Evolutionary conservation across 2,888 invertebrate genomes (phyloP).

Genomic region (Hololepta plana): DNA sequence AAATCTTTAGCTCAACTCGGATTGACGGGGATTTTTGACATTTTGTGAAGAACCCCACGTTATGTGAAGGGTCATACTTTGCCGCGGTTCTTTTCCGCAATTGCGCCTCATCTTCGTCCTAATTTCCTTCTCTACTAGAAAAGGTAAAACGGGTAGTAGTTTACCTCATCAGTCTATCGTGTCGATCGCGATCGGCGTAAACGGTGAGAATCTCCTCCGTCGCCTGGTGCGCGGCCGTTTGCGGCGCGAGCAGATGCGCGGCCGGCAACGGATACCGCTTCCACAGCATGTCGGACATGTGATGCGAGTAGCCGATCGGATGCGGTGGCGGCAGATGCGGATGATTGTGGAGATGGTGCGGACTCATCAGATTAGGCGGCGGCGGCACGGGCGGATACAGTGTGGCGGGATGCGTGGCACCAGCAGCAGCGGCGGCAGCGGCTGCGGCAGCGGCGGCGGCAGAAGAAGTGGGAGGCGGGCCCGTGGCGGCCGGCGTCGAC

Average conservation of each 20-base stretch:
- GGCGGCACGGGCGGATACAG: conserved; percentile 15
- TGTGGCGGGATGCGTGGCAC: conserved; percentile 17
- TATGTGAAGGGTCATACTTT: too few species aligned
- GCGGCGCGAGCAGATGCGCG: conserved; percentile 27
- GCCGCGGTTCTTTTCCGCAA: too few species aligned
- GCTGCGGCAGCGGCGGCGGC: conserved; percentile 12
- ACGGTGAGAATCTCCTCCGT: conserved; percentile 33
- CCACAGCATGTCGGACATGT: conserved; percentile 35
- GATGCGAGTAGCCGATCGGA: conserved; percentile 24
- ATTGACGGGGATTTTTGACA: too few species aligned
- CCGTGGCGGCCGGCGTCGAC: conserved; percentile 21
- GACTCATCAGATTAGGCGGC: conserved; percentile 19
- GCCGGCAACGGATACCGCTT: conserved; percentile 36
- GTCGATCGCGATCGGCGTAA: conserved; percentile 42
- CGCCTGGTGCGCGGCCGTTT: conserved; percentile 18
- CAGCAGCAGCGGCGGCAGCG: conserved; percentile 19
- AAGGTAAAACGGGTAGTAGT: too few species aligned
- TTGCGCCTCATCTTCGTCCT: too few species aligned
- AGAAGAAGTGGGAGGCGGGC: conserved; percentile 17
- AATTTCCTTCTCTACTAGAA: too few species aligned
- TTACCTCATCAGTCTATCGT: conserved; percentile 47
- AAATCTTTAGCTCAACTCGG: too few species aligned
- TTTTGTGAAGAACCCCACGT: too few species aligned
- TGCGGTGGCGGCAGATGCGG: conserved; percentile 19
- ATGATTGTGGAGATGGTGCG: conserved; percentile 20